Evolutionary conservation across 2,888 invertebrate species (phyloP).

Genomic region (Troilus luridus): DNA sequence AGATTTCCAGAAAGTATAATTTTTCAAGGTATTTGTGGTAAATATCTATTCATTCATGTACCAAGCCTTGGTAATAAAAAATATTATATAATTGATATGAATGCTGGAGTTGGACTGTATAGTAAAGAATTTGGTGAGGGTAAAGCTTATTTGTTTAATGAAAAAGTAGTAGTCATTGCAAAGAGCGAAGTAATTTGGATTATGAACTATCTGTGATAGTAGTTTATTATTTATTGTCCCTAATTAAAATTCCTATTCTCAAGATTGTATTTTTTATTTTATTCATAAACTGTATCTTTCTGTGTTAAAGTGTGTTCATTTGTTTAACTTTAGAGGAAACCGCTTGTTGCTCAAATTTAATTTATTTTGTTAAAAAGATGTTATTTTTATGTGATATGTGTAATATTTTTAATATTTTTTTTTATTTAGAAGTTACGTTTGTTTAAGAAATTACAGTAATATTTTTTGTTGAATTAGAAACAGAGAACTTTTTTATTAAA

Average conservation of each 20-base stretch:
- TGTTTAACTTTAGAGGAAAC: constrained; percentile 16
- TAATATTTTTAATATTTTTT: neutral
- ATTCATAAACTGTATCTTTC: neutral
- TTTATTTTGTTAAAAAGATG: constrained; percentile 24
- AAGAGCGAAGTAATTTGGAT: constrained; percentile 21
- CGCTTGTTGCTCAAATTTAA: constrained; percentile 11
- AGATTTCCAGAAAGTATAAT: constrained; percentile 29
- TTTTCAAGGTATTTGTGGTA: constrained; percentile 33
- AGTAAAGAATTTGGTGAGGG: constrained; percentile 43
- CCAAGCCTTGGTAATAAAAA: constrained; percentile 23
- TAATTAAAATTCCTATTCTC: neutral
- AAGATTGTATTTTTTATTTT: neutral
- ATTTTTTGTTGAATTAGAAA: neutral
- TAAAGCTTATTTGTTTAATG: constrained; percentile 22
- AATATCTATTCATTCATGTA: constrained; percentile 30
- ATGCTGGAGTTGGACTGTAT: constrained; percentile 30
- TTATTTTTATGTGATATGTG: constrained; percentile 23
- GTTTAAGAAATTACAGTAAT: neutral
- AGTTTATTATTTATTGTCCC: neutral
- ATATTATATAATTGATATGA: constrained; percentile 35
- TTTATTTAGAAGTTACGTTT: neutral
- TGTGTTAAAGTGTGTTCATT: neutral
- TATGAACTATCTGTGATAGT: constrained; percentile 38
- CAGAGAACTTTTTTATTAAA: neutral
- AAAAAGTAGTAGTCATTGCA: constrained; percentile 27